These are phyloP conservation scores for Siniperca scherzeri DNA, from an alignment of 2,797 vertebrate species.

Conservation along the genomic window DNA sequence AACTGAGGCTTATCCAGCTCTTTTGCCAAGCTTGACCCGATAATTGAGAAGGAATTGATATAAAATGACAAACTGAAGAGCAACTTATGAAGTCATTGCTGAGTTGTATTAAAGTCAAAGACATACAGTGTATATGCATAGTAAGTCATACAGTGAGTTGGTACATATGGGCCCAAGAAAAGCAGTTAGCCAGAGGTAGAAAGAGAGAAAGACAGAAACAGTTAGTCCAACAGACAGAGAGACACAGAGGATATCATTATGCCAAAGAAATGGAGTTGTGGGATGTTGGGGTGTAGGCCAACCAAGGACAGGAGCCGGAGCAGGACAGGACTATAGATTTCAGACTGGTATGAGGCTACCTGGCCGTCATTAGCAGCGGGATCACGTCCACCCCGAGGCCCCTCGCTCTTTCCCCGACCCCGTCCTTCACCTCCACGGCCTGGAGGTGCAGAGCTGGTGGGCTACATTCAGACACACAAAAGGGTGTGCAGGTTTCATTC, in stretches of 20 bases:
- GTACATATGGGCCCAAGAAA: not conserved
- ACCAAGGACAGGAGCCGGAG: conserved; percentile 47
- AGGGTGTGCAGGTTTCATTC: conserved; percentile 10
- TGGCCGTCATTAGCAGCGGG: conserved; percentile 61
- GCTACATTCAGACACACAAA: conserved; percentile 52
- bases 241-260: not conserved
- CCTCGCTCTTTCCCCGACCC: conserved; percentile 52
- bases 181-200: not conserved
- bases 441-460: conserved; percentile 58
- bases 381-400: conserved; percentile 60
- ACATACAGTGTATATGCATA: not conserved
- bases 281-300: conserved; percentile 2
- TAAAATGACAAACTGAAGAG: not conserved
- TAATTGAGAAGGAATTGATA: not conserved
- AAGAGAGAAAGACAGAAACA: not conserved
- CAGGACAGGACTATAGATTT: conserved; percentile 47
- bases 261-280: conserved; percentile 21
- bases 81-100: not conserved
- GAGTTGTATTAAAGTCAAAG: not conserved
- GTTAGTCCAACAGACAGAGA: not conserved
- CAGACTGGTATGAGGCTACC: conserved; percentile 19
- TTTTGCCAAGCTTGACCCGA: not conserved
- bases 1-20: not conserved
- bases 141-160: not conserved
- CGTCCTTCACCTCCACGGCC: conserved; percentile 71